Evolutionary conservation across 2,797 vertebrate genomes (phyloP).

Genomic region (Oreortyx pictus): DNA sequence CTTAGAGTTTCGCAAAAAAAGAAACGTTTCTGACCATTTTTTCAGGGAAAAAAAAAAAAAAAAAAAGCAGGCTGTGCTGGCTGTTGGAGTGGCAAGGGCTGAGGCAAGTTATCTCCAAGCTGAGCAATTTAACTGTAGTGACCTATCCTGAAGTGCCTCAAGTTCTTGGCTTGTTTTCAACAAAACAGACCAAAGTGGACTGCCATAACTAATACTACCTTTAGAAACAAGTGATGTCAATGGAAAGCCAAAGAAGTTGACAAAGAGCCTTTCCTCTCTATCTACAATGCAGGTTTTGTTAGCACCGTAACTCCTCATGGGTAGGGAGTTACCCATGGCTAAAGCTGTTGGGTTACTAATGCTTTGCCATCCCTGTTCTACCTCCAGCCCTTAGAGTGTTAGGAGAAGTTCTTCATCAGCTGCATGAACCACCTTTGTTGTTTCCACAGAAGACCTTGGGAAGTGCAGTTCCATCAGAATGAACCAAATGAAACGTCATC

Average conservation of each 20-base stretch:
- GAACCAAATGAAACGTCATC: not conserved
- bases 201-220: not conserved
- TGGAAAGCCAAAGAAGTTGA: not conserved
- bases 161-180: conserved; percentile 22
- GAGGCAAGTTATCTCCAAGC: conserved; percentile 8
- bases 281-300: not conserved
- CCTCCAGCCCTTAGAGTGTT: not conserved
- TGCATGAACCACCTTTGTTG: not conserved
- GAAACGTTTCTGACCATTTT: not conserved
- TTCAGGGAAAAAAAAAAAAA: not conserved
- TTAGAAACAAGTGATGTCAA: conserved; percentile 12
- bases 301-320: conserved; percentile 18
- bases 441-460: not conserved
- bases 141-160: not conserved
- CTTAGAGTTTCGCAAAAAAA: not conserved
- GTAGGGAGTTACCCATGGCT: not conserved
- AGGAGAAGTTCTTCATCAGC: conserved; percentile 17
- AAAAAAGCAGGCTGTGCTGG: not conserved
- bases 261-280: conserved; percentile 6
- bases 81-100: not conserved
- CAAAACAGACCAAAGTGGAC: not conserved
- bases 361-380: conserved; percentile 3
- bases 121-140: not conserved
- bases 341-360: conserved; percentile 17
- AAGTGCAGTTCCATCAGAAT: conserved; percentile 3